A percentile compares a stretch with the other conserved stretches of the same genome.
phyloP scores from a whole-genome alignment of 2,888 invertebrate genomes.

The Volucella inanis region DNA sequence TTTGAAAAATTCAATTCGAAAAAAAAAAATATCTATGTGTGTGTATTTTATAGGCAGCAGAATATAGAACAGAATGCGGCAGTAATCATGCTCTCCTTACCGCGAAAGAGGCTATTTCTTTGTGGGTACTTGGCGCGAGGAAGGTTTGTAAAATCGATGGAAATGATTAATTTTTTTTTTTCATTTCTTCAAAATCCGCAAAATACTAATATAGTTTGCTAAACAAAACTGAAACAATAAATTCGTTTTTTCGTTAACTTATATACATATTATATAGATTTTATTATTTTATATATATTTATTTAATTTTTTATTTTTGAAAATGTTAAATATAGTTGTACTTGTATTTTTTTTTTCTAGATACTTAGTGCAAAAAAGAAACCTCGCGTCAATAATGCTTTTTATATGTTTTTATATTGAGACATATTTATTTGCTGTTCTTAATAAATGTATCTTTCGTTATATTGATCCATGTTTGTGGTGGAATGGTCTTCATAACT shows the following conservation, averaged over 20 bases:
- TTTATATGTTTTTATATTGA: slow-evolving; percentile 8
- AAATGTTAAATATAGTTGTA: slow-evolving; percentile 1
- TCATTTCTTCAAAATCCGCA: slow-evolving; percentile 23
- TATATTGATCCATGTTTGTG: slow-evolving; percentile 32
- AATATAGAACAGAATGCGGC: slow-evolving; percentile 84
- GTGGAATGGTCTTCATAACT: slow-evolving; percentile 35
- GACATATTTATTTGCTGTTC: neutral
- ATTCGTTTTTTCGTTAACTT: slow-evolving; percentile 16
- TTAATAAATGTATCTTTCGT: slow-evolving; percentile 9
- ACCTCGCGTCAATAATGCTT: slow-evolving; percentile 68
- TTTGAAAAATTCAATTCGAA: slow-evolving; percentile 59
- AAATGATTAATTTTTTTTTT: slow-evolving; percentile 16
- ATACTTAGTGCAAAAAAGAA: slow-evolving; percentile 53
- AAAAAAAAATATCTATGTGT: slow-evolving; percentile 68
- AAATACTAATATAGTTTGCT: neutral
- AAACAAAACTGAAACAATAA: too few relatives aligned
- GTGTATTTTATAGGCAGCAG: slow-evolving; percentile 83
- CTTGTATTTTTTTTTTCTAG: slow-evolving; percentile 21
- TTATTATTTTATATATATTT: slow-evolving; percentile 14
- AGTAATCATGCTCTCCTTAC: slow-evolving; percentile 93
- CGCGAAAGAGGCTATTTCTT: slow-evolving; percentile 96
- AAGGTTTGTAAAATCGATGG: slow-evolving; percentile 86
- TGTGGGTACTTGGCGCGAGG: slow-evolving; percentile 96
- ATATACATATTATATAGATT: slow-evolving; percentile 13
- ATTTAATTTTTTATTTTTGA: slow-evolving; percentile 13